These are phyloP conservation scores for Drosophila picticornis DNA, from an alignment of 2,888 invertebrate genomes.

Conservation along the genomic window DNA sequence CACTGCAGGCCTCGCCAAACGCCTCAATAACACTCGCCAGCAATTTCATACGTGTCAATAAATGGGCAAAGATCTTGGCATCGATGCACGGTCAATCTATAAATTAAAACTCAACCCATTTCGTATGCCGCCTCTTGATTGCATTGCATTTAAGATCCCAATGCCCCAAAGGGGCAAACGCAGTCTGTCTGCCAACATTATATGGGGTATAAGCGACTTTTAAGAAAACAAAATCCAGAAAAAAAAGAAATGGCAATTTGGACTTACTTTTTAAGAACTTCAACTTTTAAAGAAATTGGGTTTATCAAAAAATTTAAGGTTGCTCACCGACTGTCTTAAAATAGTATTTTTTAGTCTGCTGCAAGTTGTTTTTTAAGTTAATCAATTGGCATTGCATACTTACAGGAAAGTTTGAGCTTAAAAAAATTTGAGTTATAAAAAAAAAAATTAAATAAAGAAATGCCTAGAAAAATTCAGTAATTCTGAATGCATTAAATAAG, in stretches of 20 bases:
- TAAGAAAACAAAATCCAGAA: neutral
- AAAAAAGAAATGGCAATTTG: neutral
- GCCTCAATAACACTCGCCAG: constrained; percentile 28
- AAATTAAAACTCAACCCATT: constrained; percentile 23
- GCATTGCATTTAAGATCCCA: constrained; percentile 48
- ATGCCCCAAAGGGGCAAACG: constrained; percentile 9
- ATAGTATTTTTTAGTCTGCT: neutral
- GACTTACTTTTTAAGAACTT: neutral
- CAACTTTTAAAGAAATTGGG: neutral
- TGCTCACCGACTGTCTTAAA: too few species aligned
- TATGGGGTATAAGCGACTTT: neutral
- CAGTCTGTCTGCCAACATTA: neutral
- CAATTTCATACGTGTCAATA: constrained; percentile 41
- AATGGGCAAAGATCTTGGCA: constrained; percentile 39
- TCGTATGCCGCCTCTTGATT: constrained; percentile 23
- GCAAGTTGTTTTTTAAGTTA: neutral
- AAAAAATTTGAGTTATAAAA: too few species aligned
- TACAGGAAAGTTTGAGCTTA: constrained; percentile 5
- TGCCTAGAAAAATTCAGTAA: neutral
- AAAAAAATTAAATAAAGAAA: too few species aligned
- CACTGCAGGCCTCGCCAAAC: neutral
- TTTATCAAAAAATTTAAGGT: neutral
- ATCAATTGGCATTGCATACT: constrained; percentile 16
- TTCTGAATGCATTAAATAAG: neutral
- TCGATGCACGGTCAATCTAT: constrained; percentile 23